Evolutionary conservation across 2,888 invertebrate genomes (phyloP), one percentile per base, ranked within the genome.

Genomic region (Atethmia centrago): DNA sequence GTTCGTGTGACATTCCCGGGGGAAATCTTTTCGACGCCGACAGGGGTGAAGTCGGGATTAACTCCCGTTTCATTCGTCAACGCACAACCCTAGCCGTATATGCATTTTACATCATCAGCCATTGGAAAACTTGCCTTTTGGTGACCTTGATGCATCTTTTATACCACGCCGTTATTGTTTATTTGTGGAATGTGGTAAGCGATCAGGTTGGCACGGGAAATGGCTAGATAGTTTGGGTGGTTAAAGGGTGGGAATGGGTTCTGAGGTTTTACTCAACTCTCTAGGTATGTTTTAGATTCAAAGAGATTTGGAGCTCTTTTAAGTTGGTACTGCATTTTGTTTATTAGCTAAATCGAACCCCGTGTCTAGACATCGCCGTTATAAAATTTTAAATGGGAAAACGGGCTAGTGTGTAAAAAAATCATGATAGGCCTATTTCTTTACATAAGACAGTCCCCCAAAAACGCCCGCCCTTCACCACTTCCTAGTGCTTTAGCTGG

Each of bases 61-160:
- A 94, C 93, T 93, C 90, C 87, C 91, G 91, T 92, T 94, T 94
- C 95, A 95, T 95, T 94, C 93, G 94, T 95, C 95, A 95, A 93
- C 87, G 80, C 83, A 77, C 56, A 66, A 66, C 92, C 90, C 88
- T 88, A 87, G 85, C 79, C 85, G 85, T 85, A 88, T 91, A 90
- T 93, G 91, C 92, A 92, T 93, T 93, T 92, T 93, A 92, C 91
- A 93, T 93, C 91, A 92, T 89, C 88, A 87, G 82, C 79, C 71
- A 81, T 83, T 77, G 76, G 79, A 80, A 76, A 83, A 81, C 88
- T 85, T 87, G 70, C 76, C 72, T 77, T 79, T 83, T 79, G 81
- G 87, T 82, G 86, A 84, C 85, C 84, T 84, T 83, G 75, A 85
- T 86, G 88, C 72, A 82, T 84, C 76, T 68, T 80, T 78, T 77